phyloP scores from a whole-genome alignment of 1,140 invertebrate genomes.

The Mycetomoellerius zeteki region DNA sequence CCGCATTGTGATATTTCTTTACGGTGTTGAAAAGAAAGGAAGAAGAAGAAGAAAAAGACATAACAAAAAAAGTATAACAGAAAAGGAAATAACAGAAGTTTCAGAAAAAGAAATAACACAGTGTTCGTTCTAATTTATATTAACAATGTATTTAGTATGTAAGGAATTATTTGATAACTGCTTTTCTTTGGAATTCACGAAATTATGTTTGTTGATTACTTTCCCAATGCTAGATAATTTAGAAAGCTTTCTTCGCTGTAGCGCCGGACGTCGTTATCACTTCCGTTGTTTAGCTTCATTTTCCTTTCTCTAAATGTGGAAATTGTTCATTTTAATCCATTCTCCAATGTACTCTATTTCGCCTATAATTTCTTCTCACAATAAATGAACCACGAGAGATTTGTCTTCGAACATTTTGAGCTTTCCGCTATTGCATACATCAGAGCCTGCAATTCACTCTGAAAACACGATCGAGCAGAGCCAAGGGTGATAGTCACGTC shows the following conservation, averaged over 20 bases:
- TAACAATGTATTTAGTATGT: not conserved
- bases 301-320: not conserved
- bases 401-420: not conserved
- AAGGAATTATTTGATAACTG: not conserved
- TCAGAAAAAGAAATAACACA: not conserved
- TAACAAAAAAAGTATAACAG: too few species aligned
- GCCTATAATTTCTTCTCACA: not conserved
- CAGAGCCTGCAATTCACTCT: not conserved
- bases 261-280: not conserved
- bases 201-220: not conserved
- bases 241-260: not conserved
- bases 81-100: not conserved
- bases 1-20: conserved; percentile 17
- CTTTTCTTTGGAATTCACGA: not conserved
- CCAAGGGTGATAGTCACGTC: conserved; percentile 53
- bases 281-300: not conserved
- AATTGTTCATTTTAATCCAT: not conserved
- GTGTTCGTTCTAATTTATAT: conserved; percentile 5
- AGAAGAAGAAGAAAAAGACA: not conserved
- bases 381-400: not conserved
- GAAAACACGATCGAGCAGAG: conserved; percentile 16
- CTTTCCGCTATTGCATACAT: not conserved
- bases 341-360: not conserved
- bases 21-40: not conserved
- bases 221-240: not conserved